These are phyloP conservation scores for Amblyjoppa fuscipennis DNA, from an alignment of 2,888 invertebrate species.

Conservation along the genomic window DNA sequence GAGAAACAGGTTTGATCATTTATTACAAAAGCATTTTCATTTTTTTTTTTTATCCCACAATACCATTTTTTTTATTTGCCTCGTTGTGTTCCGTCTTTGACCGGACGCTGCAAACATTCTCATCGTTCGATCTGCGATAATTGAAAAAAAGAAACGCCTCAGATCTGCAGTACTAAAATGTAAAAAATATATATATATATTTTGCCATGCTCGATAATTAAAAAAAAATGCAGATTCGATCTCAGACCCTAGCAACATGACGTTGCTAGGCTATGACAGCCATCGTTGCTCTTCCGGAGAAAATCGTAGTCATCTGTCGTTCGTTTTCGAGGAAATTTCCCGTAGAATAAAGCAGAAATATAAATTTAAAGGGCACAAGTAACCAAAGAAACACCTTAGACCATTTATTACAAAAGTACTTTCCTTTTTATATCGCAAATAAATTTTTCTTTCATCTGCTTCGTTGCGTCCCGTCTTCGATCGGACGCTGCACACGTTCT, in stretches of 20 bases:
- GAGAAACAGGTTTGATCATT: slow-evolving; percentile 27
- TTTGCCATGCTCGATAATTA: too few species aligned
- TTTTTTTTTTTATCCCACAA: slow-evolving; percentile 1
- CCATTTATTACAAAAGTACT: not conserved
- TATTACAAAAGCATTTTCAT: slow-evolving; percentile 14
- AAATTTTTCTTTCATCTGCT: slow-evolving; percentile 38
- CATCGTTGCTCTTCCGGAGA: not conserved
- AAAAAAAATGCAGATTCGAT: too few species aligned
- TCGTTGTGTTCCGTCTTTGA: not conserved
- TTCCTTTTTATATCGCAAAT: slow-evolving; percentile 1
- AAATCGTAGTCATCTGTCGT: not conserved
- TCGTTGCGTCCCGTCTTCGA: not conserved
- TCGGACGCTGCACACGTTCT: slow-evolving; percentile 15
- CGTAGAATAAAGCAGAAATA: not conserved
- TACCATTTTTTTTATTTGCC: slow-evolving; percentile 35
- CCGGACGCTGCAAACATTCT: slow-evolving; percentile 13
- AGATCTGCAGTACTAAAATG: too few species aligned
- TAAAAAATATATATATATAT: too few species aligned
- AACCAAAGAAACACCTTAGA: not conserved
- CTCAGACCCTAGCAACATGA: too few species aligned
- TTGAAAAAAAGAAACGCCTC: too few species aligned
- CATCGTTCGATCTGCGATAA: not conserved
- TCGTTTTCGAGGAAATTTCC: not conserved
- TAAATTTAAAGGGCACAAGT: not conserved
- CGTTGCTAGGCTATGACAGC: too few species aligned